Evolutionary conservation across 2,888 invertebrate genomes (phyloP), one percentile per base, ranked within the genome.

Genomic region (Autographa gamma): DNA sequence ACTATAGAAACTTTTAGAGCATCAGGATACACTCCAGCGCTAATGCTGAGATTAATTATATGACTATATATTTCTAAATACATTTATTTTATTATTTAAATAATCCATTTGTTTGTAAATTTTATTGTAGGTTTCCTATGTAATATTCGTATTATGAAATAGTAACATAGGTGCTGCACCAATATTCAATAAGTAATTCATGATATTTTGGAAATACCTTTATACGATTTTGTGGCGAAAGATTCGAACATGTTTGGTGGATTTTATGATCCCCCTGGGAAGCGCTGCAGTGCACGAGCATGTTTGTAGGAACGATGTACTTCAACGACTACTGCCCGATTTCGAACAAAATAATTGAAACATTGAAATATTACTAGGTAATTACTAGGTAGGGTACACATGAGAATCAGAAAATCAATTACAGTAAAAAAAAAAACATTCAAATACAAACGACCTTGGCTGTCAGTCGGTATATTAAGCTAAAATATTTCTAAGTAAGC

Each of bases 201-300:
- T 48, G 48, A 48, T 6, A 11, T 54, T 54, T 54, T 8, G 2
- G 9, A 54, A 19, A 56, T 13, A 56, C 25, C 54, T 56, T 56
- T 56, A 56, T 56, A 56, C 54, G 19, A 48, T 48, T 56, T 56
- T 19, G 54, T 19, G 54, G 54, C 25, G 54, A 56, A 56, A 56
- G 19, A 56, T 56, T 56, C 25, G 11, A 19, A 48, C 16, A 56
- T 25, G 19, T 56, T 11, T 56, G 54, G 54, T 11, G 2, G 13
- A 25, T 56, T 19, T 19, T 56, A 56, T 25, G 25, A 19, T 13
- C 13, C 54, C 11, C 54, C 25, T 25, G 54, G 54, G 54, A 56
- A n/a, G n/a, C 41, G 41, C 13, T 41, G 41, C 48, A n/a, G 48
- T 48, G n/a, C n/a, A 38, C 38, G 38, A 38, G 48, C n/a, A n/a